A percentile compares a stretch with the other conserved stretches of the same genome.
Evolutionary conservation across 2,888 invertebrate species (phyloP).

Genomic region (Trissolcus japonicus): DNA sequence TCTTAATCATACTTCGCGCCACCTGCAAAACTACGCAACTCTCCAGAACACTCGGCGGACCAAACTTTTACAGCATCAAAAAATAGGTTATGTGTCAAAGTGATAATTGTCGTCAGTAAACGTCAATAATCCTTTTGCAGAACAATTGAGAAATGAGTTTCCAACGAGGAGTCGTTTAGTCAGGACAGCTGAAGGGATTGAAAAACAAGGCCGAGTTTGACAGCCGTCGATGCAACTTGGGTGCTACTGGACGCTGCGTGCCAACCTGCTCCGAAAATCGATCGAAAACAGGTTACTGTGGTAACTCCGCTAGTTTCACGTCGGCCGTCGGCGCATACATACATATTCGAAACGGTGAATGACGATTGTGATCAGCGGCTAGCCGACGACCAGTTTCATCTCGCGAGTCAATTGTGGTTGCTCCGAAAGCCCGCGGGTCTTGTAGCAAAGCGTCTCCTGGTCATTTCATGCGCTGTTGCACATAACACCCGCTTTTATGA

Average conservation of each 20-base stretch:
- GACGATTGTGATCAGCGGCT: conserved; percentile 67
- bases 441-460: conserved; percentile 47
- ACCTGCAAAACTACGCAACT: too few relatives aligned
- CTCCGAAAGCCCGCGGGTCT: conserved; percentile 11
- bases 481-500: conserved; percentile 78
- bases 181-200: too few relatives aligned
- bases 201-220: too few relatives aligned
- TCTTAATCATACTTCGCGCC: too few relatives aligned
- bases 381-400: conserved; percentile 65
- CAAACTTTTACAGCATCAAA: too few relatives aligned
- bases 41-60: too few relatives aligned
- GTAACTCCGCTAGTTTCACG: conserved; percentile 44
- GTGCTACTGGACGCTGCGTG: not conserved
- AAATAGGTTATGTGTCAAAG: too few relatives aligned
- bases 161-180: too few relatives aligned
- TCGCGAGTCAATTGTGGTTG: conserved; percentile 5
- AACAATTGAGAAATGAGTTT: too few relatives aligned
- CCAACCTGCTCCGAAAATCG: conserved; percentile 48
- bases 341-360: conserved; percentile 37
- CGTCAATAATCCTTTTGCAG: too few relatives aligned
- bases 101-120: too few relatives aligned
- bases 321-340: conserved; percentile 17
- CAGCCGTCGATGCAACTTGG: not conserved
- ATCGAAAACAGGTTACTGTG: conserved; percentile 51
- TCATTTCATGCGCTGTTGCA: conserved; percentile 66